Base-by-base conservation (phyloP, 2,113 vertebrate species). In the Cnemophilus loriae region DNA sequence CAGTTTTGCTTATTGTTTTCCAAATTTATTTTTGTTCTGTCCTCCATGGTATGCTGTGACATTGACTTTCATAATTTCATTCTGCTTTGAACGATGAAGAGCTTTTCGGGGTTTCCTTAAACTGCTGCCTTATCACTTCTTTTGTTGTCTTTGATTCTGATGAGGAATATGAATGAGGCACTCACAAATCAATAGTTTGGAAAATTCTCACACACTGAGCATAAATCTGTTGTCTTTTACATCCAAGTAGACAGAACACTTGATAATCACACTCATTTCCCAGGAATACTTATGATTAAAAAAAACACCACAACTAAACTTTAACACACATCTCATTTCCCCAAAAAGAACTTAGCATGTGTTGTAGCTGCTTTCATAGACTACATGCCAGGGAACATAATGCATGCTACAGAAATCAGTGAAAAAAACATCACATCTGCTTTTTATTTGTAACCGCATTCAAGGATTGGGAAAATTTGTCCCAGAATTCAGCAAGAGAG, bases 361-460 rank as follows among this genome's bases (percentile, higher is more conserved):
- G 88, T 74, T 46, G 41, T 84, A 90, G 90, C 88, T 94, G 88
- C 49, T 94, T 96, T 94, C 88, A 90, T 74, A 90, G 87, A 92
- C 86, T 95, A 79, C 61, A 87, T 92, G 86, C 90, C 92, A 95
- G 80, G 76, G 73, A 90, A 75, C 46, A 65, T 71, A 87, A 91
- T 65, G 77, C 64, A 84, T 87, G 46, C 63, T 87, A 71, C 76
- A 87, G 61, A 94, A 94, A 92, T 84, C 78, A 84, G 50, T 93
- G 65, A 49, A 89, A 94, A 90, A 63, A 96, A 56, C 64, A 93
- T 94, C 73, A 89, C 92, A 96, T 96, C 96, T 97, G 94, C 77
- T 94, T 95, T 96, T 92, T 78, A 94, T 95, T 97, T 94, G 76
- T 64, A 78, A 89, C 73, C 95, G 23, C 64, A 87, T 39, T 90